Conservation (phyloP, 2,113 vertebrate species). For the Daubentonia madagascariensis region DNA sequence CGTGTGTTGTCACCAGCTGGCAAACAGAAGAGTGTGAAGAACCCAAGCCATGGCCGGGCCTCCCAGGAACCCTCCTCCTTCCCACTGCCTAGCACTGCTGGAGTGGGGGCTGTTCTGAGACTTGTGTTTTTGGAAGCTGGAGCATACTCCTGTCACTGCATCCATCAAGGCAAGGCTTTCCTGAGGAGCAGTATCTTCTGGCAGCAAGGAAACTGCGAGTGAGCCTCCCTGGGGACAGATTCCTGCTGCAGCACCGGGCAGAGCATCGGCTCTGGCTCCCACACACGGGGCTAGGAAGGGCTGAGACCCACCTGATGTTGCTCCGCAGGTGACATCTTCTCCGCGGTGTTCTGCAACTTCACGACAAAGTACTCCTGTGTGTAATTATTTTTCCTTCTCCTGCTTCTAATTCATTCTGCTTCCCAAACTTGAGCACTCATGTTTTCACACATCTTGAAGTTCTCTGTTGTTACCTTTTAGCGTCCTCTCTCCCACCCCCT, state of each 20-base stretch:
- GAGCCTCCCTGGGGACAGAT: not conserved
- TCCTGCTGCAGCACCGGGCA: not conserved
- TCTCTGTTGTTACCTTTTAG: not conserved
- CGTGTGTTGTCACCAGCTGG: not conserved
- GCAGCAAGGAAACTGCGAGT: not conserved
- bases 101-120: no score
- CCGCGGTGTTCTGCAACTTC: not conserved
- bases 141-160: not conserved
- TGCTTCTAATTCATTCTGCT: not conserved
- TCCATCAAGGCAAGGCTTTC: not conserved
- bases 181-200: not conserved
- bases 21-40: not conserved
- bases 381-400: not conserved
- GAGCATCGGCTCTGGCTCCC: no score
- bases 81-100: not conserved
- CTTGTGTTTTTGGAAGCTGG: not conserved
- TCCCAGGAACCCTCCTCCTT: no score
- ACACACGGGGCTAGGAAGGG: not conserved
- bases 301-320: accelerated
- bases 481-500: not conserved
- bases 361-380: not conserved
- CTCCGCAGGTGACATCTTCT: not conserved
- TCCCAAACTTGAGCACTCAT: not conserved
- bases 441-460: no score
- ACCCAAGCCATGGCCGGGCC: no score